Conservation (phyloP, 2,888 invertebrate genomes). For the Slavum lentiscoides region DNA sequence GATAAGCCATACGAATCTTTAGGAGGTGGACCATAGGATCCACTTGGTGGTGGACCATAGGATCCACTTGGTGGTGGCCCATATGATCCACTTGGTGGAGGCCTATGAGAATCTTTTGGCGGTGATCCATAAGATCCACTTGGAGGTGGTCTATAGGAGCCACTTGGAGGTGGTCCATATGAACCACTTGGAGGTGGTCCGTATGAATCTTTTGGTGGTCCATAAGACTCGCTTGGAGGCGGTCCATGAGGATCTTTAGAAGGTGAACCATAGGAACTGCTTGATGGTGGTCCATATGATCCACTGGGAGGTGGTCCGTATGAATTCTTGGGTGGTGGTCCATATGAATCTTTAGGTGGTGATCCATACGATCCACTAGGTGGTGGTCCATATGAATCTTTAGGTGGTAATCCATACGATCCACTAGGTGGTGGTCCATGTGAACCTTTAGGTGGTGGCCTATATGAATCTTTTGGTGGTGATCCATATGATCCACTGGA, state of each 20-base stretch:
- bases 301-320: conserved; percentile 57
- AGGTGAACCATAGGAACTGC: conserved; percentile 58
- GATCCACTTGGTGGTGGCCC: conserved; percentile 60
- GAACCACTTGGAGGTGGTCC: conserved; percentile 56
- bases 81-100: conserved; percentile 56
- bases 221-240: conserved; percentile 55
- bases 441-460: conserved; percentile 56
- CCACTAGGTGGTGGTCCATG: conserved; percentile 60
- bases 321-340: conserved; percentile 56
- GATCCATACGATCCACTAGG: conserved; percentile 59
- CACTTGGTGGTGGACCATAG: conserved; percentile 59
- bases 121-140: conserved; percentile 60
- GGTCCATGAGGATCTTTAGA: conserved; percentile 59
- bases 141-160: conserved; percentile 58
- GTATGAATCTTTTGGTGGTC: conserved; percentile 57
- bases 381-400: conserved; percentile 60
- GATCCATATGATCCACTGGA: conserved; percentile 53
- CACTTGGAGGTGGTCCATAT: conserved; percentile 59
- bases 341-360: conserved; percentile 60
- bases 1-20: conserved; percentile 58
- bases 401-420: conserved; percentile 59
- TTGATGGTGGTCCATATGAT: conserved; percentile 60
- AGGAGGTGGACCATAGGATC: conserved; percentile 58
- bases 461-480: conserved; percentile 56
- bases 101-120: conserved; percentile 57